Evolutionary conservation across 2,113 vertebrate genomes (phyloP).

Genomic region (Macaca mulatta): DNA sequence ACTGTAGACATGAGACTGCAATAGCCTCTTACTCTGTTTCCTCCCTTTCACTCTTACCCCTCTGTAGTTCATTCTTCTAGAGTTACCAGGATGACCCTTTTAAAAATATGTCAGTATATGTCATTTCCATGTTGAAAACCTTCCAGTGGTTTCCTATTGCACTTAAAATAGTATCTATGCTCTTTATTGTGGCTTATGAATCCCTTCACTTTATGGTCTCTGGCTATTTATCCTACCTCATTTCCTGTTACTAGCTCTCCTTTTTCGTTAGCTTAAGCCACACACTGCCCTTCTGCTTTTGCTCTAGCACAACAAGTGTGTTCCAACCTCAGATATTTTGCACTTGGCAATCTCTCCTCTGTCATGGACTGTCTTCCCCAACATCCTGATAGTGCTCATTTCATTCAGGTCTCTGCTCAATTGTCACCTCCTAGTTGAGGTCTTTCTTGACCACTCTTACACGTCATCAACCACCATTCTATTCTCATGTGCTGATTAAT

Average conservation of each 20-base stretch:
- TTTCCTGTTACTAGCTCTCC: not conserved
- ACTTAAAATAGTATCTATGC: not conserved
- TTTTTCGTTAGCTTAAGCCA: not conserved
- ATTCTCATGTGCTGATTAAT: not conserved
- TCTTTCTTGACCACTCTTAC: not conserved
- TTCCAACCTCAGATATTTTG: not conserved
- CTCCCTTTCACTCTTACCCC: not conserved
- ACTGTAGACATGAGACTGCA: not conserved
- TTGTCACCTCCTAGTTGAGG: not conserved
- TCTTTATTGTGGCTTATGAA: not conserved
- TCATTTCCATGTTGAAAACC: conserved; percentile 13
- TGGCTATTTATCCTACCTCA: not conserved
- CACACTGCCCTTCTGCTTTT: not conserved
- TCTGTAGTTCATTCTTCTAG: not conserved
- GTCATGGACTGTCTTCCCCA: not conserved
- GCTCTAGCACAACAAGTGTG: not conserved
- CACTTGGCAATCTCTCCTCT: not conserved
- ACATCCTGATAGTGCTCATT: not conserved
- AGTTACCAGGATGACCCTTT: not conserved
- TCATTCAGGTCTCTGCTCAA: conserved; percentile 33
- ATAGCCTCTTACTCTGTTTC: not conserved
- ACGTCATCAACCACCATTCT: not conserved
- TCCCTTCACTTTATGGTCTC: not conserved
- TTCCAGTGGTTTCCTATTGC: not conserved
- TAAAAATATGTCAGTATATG: not conserved